Base-by-base conservation (phyloP, 1,140 invertebrate species). In the Drosophila navojoa region DNA sequence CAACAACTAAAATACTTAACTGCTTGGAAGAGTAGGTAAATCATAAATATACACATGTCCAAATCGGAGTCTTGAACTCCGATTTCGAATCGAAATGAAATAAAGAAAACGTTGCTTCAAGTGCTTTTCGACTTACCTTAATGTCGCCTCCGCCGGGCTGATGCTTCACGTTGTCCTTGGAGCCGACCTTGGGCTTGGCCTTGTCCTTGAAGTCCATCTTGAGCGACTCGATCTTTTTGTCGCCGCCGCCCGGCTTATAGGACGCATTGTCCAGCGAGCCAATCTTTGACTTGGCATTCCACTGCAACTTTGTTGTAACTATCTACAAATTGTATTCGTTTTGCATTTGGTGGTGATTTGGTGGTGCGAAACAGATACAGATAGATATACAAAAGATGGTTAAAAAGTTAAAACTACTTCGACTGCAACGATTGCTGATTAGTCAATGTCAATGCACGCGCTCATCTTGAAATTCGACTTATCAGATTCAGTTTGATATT, bases 181-280 rank as follows among this genome's bases (percentile, higher is more conserved):
- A 99, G 47, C 97, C 97, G 64, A 98, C 95, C 94, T 97, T 98
- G n/a, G 97, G 94, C 91, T 97, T 97, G 9, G 97, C 97, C 92
- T 97, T 97, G 49, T 97, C 96, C 87, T 97, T 97, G 93, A 98
- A 98, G 79, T 97, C 96, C 67, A 98, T 93, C 92, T 98, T 98
- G 5, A 97, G 94, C 0, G 95, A 95, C 92, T 97, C 96, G 49
- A 98, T 97, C 93, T 98, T 98, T 92, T 97, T 97, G 77, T 97
- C 96, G 27, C 97, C 98, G 29, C 98, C 98, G 38, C 97, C 97
- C 1, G 98, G 97, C 90, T 96, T 98, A 92, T 99, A 96, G 4
- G 95, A 94, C n/a, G 97, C 94, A 91, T 99, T 99, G n/a, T 98
- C 97, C 75, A 99, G 92, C 0, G 98, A 98, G 27, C 97, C 98